Evolutionary conservation across 2,888 invertebrate species (phyloP).

Genomic region (Pinctada fucata): DNA sequence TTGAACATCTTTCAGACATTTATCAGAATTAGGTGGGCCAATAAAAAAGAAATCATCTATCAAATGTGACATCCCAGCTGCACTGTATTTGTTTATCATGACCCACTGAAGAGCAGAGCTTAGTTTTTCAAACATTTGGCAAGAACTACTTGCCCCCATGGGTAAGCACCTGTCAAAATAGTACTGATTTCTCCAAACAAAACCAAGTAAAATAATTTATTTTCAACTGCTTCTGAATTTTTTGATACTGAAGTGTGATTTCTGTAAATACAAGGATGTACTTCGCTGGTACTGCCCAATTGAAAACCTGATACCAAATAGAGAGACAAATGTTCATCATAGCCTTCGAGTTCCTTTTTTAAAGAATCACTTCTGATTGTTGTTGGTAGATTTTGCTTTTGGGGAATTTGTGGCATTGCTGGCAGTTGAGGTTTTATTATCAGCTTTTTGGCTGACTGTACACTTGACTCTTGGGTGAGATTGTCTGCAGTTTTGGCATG

Average conservation of each 20-base stretch:
- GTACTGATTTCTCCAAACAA: constrained; percentile 6
- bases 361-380: background rate
- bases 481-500: constrained; percentile 3
- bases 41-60: background rate
- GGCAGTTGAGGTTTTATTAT: too few species aligned
- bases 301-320: constrained; percentile 17
- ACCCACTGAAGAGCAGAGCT: constrained; percentile 11
- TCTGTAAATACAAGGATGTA: background rate
- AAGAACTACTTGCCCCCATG: background rate
- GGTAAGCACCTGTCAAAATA: background rate
- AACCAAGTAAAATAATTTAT: constrained; percentile 20
- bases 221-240: background rate
- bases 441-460: background rate
- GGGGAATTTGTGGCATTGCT: too few species aligned
- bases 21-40: constrained; percentile 1
- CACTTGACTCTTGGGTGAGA: background rate
- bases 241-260: constrained; percentile 6
- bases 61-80: constrained; percentile 3
- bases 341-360: background rate
- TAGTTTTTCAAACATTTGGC: constrained; percentile 15
- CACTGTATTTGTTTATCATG: background rate
- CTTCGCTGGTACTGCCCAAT: background rate
- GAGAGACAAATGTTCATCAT: background rate
- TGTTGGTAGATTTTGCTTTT: background rate
- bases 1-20: background rate